phyloP scores from a whole-genome alignment of 1,140 invertebrate species.

The Macrostomum lignano region DNA sequence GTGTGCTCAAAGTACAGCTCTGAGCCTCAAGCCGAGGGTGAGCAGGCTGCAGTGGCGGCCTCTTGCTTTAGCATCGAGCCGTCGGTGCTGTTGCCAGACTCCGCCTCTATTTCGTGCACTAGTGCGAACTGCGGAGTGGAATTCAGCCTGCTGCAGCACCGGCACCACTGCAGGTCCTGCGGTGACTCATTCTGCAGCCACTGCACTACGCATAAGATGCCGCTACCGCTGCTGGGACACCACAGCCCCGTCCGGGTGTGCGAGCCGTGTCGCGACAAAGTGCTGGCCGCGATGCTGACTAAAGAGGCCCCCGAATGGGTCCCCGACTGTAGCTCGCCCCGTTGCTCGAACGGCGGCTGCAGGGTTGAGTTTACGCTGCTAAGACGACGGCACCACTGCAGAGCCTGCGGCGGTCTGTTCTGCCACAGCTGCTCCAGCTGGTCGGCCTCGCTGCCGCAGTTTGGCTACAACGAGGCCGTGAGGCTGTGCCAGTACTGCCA shows the following conservation, averaged over 20 bases:
- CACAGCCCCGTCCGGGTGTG: constrained; percentile 93
- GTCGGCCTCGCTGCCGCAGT: constrained; percentile 64
- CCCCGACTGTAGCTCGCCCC: no score
- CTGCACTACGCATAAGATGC: constrained; percentile 57
- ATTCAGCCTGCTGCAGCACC: constrained; percentile 52
- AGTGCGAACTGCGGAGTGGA: constrained; percentile 54
- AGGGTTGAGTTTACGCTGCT: constrained; percentile 49
- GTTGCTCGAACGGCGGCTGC: no score
- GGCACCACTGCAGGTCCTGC: constrained; percentile 87
- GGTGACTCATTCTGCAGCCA: constrained; percentile 83
- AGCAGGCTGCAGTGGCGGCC: no score
- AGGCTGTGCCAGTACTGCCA: constrained; percentile 83
- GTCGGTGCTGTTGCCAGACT: no score
- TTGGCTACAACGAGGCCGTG: constrained; percentile 95
- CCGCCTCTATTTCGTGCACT: no score
- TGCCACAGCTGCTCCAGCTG: constrained; percentile 69
- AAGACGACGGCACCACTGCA: constrained; percentile 75
- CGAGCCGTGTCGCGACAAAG: constrained; percentile 64
- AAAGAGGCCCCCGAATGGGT: no score
- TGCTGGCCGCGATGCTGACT: no score
- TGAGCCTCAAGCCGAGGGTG: no score
- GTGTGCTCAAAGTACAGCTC: no score
- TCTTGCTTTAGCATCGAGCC: no score
- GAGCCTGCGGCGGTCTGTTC: constrained; percentile 86
- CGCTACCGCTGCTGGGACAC: constrained; percentile 88